phyloP scores from a whole-genome alignment of 2,113 vertebrate genomes.

The Mugil cephalus region DNA sequence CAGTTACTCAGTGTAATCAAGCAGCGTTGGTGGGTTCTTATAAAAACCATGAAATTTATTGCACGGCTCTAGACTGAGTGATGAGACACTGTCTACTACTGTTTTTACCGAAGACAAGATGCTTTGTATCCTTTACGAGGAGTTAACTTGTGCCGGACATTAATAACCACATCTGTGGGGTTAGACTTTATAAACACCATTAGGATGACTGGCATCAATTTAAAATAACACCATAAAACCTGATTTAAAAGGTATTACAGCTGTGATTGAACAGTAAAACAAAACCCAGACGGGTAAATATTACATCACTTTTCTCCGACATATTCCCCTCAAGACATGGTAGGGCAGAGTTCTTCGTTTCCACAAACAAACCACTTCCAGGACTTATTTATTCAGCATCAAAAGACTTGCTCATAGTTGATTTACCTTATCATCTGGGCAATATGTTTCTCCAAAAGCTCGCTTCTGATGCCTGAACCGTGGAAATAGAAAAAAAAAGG shows the following conservation, averaged over 20 bases:
- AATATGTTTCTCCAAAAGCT: slow-evolving; percentile 77
- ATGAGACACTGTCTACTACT: slow-evolving; percentile 59
- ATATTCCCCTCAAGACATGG: slow-evolving; percentile 34
- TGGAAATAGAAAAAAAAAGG: slow-evolving; percentile 47
- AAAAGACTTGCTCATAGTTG: slow-evolving; percentile 43
- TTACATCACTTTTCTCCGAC: slow-evolving; percentile 58
- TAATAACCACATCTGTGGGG: slow-evolving; percentile 55
- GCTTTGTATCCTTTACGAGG: slow-evolving; percentile 42
- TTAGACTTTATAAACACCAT: slow-evolving; percentile 47
- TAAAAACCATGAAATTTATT: slow-evolving; percentile 38
- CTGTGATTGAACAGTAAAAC: slow-evolving; percentile 65
- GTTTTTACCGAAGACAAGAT: slow-evolving; percentile 29
- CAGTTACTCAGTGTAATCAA: neutral
- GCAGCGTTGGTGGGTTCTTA: neutral
- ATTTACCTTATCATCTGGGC: slow-evolving; percentile 77
- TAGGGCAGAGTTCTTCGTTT: slow-evolving; percentile 22
- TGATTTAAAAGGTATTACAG: slow-evolving; percentile 59
- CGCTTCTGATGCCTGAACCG: slow-evolving; percentile 69
- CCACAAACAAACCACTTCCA: slow-evolving; percentile 41
- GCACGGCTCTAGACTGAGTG: slow-evolving; percentile 15
- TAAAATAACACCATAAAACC: slow-evolving; percentile 65
- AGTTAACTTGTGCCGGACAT: slow-evolving; percentile 22
- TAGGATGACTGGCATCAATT: slow-evolving; percentile 39
- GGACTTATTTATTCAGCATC: slow-evolving; percentile 1
- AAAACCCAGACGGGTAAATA: slow-evolving; percentile 56